Evolutionary conservation across 2,888 invertebrate genomes (phyloP), one percentile per base, ranked within the genome.

Genomic region (Cheilosia urbana): DNA sequence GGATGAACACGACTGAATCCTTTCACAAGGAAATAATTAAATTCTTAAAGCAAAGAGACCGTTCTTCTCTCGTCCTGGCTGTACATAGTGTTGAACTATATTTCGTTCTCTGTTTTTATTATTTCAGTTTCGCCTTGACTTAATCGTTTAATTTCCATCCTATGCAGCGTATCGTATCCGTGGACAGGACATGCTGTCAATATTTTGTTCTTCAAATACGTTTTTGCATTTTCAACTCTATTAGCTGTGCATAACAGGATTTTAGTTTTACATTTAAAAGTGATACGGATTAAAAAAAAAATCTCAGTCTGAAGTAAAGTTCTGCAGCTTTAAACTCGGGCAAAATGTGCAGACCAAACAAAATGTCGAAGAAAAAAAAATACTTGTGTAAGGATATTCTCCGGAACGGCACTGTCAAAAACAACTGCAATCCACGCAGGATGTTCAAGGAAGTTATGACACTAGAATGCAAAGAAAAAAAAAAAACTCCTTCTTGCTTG

Each of bases 391-490:
- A 60, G 45, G 53, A 72, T 72, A 77, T 81, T 80, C 72, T 11
- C 80, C 76, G 85, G 80, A 80, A 81, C 51, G 77, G 63, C 76
- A 62, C 71, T 65, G 85, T 85, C 85, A 85, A 72, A 80, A 85
- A 80, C 85, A 85, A 85, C 60, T 85, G 85, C 77, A 85, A 63
- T 76, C 62, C 85, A 85, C 85, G 80, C 85, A 85, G 85, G 77
- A 85, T 81, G 77, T 63, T 80, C 71, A 63, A 77, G 66, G 57
- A 81, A 85, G 55, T 77, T 85, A 81, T 77, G 80, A 76, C 80
- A 85, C 80, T 71, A 34, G 40, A 66, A 47, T 45, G 45, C 1
- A 66, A 34, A 27, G 49, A 40, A 27, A 24, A 42, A 60, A 34
- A 34, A 24, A 45, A 11, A 13, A 11, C 30, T 30, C 40, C 49